Percentiles rank a stretch among this genome's conserved stretches.
Evolutionary conservation across 2,888 invertebrate species (phyloP).

Genomic region (Temnothorax rugatulus): DNA sequence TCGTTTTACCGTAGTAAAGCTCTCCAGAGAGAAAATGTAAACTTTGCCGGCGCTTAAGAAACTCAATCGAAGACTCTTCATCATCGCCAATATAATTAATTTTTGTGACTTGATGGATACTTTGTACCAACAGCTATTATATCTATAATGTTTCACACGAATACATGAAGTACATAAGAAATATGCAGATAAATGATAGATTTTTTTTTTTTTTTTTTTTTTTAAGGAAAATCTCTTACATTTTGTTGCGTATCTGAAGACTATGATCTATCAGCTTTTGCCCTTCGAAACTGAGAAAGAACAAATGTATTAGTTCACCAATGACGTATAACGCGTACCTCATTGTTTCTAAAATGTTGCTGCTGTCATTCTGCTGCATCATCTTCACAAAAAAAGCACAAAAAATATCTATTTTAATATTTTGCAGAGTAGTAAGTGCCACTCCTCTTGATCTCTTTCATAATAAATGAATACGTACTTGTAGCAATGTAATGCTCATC

Average conservation of each 20-base stretch:
- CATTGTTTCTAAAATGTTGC: neutral
- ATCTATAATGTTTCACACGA: conserved; percentile 5
- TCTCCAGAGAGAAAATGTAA: conserved; percentile 7
- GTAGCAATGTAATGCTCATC: conserved; percentile 44
- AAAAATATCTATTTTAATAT: neutral
- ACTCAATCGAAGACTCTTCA: neutral
- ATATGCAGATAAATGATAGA: neutral
- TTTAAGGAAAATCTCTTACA: conserved; percentile 32
- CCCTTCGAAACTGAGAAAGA: conserved; percentile 45
- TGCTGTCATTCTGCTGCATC: neutral
- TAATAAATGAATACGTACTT: conserved; percentile 32
- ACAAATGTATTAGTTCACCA: conserved; percentile 58
- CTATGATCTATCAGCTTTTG: conserved; percentile 56
- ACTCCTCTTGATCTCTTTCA: neutral
- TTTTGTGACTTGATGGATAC: conserved; percentile 29
- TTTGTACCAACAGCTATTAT: conserved; percentile 51
- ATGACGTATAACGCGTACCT: neutral
- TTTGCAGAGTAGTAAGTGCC: too few relatives aligned
- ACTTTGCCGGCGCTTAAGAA: neutral
- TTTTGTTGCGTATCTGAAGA: conserved; percentile 9
- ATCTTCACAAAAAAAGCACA: neutral
- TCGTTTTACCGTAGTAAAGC: conserved; percentile 4
- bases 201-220: neutral
- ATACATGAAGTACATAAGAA: neutral
- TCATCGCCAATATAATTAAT: conserved; percentile 31